These are phyloP conservation scores for Aricia artaxerxes DNA, from an alignment of 2,888 invertebrate genomes.

Conservation along the genomic window DNA sequence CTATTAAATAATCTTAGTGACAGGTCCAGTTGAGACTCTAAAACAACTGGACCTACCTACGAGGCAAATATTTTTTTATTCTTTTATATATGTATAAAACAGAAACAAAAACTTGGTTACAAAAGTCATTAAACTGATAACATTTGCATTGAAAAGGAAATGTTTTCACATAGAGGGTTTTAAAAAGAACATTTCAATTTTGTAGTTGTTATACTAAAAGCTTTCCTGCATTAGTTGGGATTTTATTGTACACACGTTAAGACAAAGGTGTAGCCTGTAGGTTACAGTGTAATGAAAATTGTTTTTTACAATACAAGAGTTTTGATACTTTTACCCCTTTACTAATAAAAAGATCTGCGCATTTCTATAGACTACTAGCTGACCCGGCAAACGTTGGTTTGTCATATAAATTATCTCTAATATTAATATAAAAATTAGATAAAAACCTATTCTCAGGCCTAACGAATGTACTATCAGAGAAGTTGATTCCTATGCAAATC, in stretches of 20 bases:
- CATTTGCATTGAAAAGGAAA: conserved; percentile 3
- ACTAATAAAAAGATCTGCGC: not conserved
- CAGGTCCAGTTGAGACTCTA: too few species aligned
- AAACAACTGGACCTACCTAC: too few species aligned
- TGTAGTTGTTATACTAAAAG: not conserved
- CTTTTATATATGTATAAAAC: not conserved
- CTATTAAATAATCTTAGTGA: too few species aligned
- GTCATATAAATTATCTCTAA: too few species aligned
- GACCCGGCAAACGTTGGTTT: too few species aligned
- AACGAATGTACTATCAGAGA: too few species aligned
- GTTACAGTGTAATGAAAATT: not conserved
- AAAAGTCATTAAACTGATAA: not conserved
- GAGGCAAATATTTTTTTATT: not conserved
- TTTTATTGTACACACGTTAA: not conserved
- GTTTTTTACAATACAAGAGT: conserved; percentile 1
- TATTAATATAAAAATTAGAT: too few species aligned
- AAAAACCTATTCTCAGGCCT: too few species aligned
- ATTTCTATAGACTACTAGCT: too few species aligned
- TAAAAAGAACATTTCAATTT: conserved; percentile 2
- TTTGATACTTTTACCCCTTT: not conserved
- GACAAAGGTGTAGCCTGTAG: not conserved
- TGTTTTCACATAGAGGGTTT: conserved; percentile 7
- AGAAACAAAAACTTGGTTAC: not conserved
- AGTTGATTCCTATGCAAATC: too few species aligned
- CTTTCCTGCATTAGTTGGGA: not conserved